Conservation (phyloP, 2,113 vertebrate species). For the Cinclus mexicanus region DNA sequence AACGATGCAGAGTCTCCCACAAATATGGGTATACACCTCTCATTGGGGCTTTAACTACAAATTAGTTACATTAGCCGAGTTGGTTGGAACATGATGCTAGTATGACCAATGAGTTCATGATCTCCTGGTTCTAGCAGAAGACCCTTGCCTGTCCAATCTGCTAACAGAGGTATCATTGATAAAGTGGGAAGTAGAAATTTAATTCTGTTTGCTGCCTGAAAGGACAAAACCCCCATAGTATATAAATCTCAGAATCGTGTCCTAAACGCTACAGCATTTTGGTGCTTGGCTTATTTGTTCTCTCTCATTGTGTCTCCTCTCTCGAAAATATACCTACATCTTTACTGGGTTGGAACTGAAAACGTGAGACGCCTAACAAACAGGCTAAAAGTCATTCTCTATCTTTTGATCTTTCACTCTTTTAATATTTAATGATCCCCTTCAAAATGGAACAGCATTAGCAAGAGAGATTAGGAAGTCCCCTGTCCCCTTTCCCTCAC, state of each 20-base stretch:
- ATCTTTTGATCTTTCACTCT: conserved; percentile 50
- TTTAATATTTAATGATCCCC: conserved; percentile 56
- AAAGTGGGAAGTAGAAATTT: not conserved
- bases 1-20: not conserved
- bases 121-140: not conserved
- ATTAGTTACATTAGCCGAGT: not conserved
- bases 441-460: conserved; percentile 53
- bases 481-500: not conserved
- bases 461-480: conserved; percentile 32
- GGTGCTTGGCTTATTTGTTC: not conserved
- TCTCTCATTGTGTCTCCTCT: not conserved
- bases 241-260: not conserved
- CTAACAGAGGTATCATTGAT: not conserved
- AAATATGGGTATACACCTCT: not conserved
- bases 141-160: not conserved
- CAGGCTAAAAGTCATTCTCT: conserved; percentile 35
- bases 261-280: not conserved
- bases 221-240: not conserved
- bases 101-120: not conserved
- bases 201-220: not conserved
- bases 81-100: not conserved
- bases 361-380: conserved; percentile 44
- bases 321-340: not conserved
- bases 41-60: not conserved
- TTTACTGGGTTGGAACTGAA: conserved; percentile 4